Evolutionary conservation across 2,888 invertebrate species (phyloP).

Genomic region (Autographa pulchrina): DNA sequence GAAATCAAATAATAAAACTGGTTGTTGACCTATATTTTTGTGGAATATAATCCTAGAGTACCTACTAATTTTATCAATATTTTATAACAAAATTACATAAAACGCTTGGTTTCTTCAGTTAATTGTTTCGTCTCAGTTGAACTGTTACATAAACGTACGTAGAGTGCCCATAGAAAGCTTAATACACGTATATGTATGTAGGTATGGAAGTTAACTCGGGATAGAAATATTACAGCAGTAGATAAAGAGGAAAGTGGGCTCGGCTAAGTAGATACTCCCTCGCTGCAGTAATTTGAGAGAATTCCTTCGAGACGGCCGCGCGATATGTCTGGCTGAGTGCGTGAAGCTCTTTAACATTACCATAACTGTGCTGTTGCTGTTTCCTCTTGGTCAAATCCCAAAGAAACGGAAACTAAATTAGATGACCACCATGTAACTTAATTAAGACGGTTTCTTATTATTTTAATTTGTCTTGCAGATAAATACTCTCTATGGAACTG

Average conservation of each 20-base stretch:
- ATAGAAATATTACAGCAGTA: slow-evolving; percentile 56
- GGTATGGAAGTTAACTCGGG: slow-evolving; percentile 43
- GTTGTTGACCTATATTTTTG: slow-evolving; percentile 13
- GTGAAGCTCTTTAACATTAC: slow-evolving; percentile 52
- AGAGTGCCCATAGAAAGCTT: slow-evolving; percentile 15
- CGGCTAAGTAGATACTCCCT: slow-evolving; percentile 50
- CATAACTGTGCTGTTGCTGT: slow-evolving; percentile 50
- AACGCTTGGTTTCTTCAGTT: slow-evolving; percentile 25
- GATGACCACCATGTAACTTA: slow-evolving; percentile 26
- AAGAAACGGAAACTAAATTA: slow-evolving; percentile 42
- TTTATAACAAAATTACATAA: slow-evolving; percentile 30
- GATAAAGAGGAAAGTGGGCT: slow-evolving; percentile 56
- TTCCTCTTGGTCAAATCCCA: slow-evolving; percentile 50
- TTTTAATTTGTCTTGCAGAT: neutral
- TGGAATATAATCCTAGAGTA: slow-evolving; percentile 24
- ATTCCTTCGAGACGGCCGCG: slow-evolving; percentile 56
- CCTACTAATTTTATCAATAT: slow-evolving; percentile 20
- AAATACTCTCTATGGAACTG: neutral
- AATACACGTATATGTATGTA: slow-evolving; percentile 22
- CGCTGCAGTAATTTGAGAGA: slow-evolving; percentile 56
- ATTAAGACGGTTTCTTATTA: neutral
- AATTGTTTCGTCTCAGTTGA: slow-evolving; percentile 30
- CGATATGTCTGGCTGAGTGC: slow-evolving; percentile 54
- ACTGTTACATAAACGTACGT: slow-evolving; percentile 15
- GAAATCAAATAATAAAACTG: slow-evolving; percentile 16